phyloP scores from a whole-genome alignment of 2,797 vertebrate genomes.

The Gymnoscopelus microlampas region DNA sequence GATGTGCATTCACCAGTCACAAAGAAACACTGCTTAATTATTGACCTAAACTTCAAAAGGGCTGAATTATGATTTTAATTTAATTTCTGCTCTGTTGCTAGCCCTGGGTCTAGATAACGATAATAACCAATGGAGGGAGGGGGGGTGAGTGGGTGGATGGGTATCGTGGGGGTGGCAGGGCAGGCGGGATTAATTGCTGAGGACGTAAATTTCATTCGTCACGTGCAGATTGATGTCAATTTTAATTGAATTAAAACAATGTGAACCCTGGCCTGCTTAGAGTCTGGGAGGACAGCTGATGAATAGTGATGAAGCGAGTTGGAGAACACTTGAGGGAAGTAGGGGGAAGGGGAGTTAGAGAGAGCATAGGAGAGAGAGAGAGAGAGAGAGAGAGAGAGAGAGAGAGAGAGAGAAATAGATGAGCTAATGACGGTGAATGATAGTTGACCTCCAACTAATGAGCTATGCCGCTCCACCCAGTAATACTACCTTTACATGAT shows the following conservation, averaged over 20 bases:
- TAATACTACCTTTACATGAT: constrained; percentile 31
- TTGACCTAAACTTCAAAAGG: constrained; percentile 61
- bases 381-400: constrained; percentile 23
- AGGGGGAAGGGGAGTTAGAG: not conserved
- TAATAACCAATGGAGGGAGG: constrained; percentile 49
- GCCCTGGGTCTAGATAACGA: constrained; percentile 59
- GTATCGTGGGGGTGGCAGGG: constrained; percentile 34
- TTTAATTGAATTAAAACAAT: constrained; percentile 82
- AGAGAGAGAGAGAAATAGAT: constrained; percentile 31
- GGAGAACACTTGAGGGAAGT: constrained; percentile 39
- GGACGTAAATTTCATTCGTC: constrained; percentile 79
- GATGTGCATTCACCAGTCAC: constrained; percentile 23
- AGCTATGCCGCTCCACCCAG: constrained; percentile 42
- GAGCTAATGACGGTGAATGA: constrained; percentile 65
- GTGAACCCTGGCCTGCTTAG: constrained; percentile 68
- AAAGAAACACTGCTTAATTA: constrained; percentile 50
- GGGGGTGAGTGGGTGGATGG: not conserved
- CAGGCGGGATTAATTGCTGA: constrained; percentile 74
- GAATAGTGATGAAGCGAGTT: constrained; percentile 69
- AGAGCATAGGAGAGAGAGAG: constrained; percentile 38
- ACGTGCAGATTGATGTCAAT: constrained; percentile 78
- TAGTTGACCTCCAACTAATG: constrained; percentile 70
- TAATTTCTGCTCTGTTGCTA: constrained; percentile 37
- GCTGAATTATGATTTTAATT: constrained; percentile 62
- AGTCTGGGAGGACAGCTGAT: constrained; percentile 66